phyloP scores from a whole-genome alignment of 2,113 vertebrate species.

The Sphaerodactylus townsendi region DNA sequence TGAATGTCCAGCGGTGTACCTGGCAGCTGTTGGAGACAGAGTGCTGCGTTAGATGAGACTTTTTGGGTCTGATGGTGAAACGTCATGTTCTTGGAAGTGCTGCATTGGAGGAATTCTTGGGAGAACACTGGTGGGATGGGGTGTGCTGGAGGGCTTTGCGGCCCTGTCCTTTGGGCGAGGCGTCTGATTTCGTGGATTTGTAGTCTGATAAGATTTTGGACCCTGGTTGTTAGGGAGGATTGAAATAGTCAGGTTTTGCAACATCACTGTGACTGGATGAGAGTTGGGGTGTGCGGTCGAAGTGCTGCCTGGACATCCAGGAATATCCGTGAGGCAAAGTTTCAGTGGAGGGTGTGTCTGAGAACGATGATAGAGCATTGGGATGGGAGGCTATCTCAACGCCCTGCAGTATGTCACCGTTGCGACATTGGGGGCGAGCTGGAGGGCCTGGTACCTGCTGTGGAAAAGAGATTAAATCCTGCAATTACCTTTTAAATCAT shows the following conservation, averaged over 20 bases:
- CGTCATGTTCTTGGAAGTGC: too few relatives aligned
- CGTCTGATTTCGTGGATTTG: not conserved
- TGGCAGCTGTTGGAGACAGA: too few relatives aligned
- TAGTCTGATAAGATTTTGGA: not conserved
- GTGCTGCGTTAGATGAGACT: too few relatives aligned
- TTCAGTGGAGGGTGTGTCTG: not conserved
- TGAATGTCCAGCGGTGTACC: too few relatives aligned
- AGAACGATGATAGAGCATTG: too few relatives aligned
- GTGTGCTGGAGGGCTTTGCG: not conserved
- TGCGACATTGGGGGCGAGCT: not conserved
- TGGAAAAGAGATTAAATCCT: not conserved
- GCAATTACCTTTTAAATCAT: too few relatives aligned
- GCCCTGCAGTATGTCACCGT: not conserved
- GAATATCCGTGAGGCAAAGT: too few relatives aligned
- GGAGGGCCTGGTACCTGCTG: not conserved
- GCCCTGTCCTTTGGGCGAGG: not conserved
- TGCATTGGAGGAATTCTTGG: too few relatives aligned
- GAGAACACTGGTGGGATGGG: not conserved
- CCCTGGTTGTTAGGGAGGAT: too few relatives aligned
- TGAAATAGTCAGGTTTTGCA: not conserved
- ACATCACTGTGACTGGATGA: not conserved
- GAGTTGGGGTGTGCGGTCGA: not conserved
- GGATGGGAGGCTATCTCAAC: not conserved
- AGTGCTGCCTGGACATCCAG: not conserved
- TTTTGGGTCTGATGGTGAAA: too few relatives aligned